phyloP scores from a whole-genome alignment of 1,140 invertebrate genomes.

The Andrena cerasifolii region DNA sequence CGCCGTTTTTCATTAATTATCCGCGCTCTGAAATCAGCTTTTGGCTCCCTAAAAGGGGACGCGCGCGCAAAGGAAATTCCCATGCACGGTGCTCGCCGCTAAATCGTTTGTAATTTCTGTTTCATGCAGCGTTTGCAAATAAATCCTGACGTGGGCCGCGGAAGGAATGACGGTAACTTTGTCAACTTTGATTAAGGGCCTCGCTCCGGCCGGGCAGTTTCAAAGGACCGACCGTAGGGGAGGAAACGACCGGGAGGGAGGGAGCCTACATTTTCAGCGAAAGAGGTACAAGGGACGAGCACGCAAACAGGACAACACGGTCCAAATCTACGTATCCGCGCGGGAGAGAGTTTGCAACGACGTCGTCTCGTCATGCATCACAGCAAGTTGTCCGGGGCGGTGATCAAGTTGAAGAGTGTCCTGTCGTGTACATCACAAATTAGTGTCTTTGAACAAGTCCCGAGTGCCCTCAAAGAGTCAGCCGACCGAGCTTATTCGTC shows the following conservation, averaged over 20 bases:
- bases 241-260: no score
- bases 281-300: slow-evolving; percentile 10
- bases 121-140: slow-evolving; percentile 29
- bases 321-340: slow-evolving; percentile 16
- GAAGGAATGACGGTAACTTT: slow-evolving; percentile 32
- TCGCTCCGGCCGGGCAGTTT: slow-evolving; percentile 9
- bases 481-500: not conserved
- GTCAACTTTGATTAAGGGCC: slow-evolving; percentile 47
- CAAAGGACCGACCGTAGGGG: slow-evolving; percentile 5
- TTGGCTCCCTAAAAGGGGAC: not conserved
- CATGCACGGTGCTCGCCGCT: not conserved
- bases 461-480: no score
- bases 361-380: slow-evolving; percentile 15
- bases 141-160: slow-evolving; percentile 26
- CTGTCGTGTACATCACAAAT: slow-evolving; percentile 14
- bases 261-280: slow-evolving; percentile 2
- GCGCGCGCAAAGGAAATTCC: not conserved
- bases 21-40: not conserved
- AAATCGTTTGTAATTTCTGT: slow-evolving; percentile 32
- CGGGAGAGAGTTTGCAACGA: slow-evolving; percentile 1
- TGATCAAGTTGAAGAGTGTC: slow-evolving; percentile 27
- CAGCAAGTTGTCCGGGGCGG: slow-evolving; percentile 7
- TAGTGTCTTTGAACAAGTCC: slow-evolving; percentile 23
- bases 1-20: not conserved
- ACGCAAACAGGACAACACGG: slow-evolving; percentile 22